Evolutionary conservation across 1,140 invertebrate species (phyloP), one percentile per base, ranked within the genome.

Genomic region (Drosophila teissieri): DNA sequence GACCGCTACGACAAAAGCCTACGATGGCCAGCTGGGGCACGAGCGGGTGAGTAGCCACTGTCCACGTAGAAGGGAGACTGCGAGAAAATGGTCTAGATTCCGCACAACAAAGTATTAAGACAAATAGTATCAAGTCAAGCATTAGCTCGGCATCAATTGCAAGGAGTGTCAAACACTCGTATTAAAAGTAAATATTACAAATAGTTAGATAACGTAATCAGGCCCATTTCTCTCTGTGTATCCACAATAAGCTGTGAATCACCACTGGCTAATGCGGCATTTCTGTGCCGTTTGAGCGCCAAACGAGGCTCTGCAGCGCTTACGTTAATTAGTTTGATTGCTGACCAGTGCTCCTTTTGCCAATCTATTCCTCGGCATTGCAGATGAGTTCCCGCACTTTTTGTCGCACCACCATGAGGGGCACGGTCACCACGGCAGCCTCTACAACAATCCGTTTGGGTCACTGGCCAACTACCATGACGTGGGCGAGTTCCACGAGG

Each of bases 1-100:
- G 91, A 92, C 62, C 91, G 91, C 40, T 92, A 91, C 22, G 91
- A 92, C 76, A 92, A 92, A 60, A 92, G 91, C 53, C 73, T 91
- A 37, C 88, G 90, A 31, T 86, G 90, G 79, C 73, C 73, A 37
- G 86, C 79, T 7, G 90, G 90, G 15, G 76, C 75, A 7, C 74
- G 90, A 31, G 79, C 79, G 22, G 80, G 85, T 89, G 19, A 89
- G 85, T 79, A 52, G 2, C 17, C 17, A 42, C n/a, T 1, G 27
- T 10, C 3, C 54, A 42, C 15, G 1, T 31, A 3, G 12, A 2
- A n/a, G 0, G n/a, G 22, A 14, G 11, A 22, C 15, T 5, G 15
- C 12, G 2, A 2, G 11, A 27, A 39, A n/a, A 39, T 4, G 11
- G 11, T 24, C 4, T 5, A 7, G 40, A 31, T 8, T 8, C 27